A percentile compares a stretch with the other conserved stretches of the same genome.
phyloP scores from a whole-genome alignment of 1,140 invertebrate genomes.

The Euglossa dilemma region DNA sequence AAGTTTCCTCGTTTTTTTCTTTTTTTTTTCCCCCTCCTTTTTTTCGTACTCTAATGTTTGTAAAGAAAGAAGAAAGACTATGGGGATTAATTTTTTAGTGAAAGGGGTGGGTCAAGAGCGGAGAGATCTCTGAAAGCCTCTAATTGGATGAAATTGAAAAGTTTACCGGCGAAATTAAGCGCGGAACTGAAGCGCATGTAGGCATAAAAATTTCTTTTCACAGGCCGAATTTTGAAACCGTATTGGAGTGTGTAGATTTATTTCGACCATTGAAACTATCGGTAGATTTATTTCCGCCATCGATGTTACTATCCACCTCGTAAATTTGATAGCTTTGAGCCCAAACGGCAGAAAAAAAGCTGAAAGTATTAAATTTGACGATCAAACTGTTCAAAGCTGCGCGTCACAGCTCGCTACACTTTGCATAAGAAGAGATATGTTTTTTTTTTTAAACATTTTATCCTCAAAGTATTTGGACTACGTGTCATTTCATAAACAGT shows the following conservation, averaged over 20 bases:
- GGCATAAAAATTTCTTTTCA: background rate
- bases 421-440: background rate
- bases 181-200: background rate
- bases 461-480: background rate
- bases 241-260: background rate
- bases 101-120: background rate
- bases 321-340: conserved; percentile 11
- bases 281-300: conserved; percentile 14
- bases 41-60: no score
- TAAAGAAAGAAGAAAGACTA: no score
- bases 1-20: no score
- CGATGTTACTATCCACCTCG: background rate
- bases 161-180: background rate
- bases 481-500: background rate
- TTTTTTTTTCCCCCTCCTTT: no score
- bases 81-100: background rate
- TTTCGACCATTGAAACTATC: background rate
- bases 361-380: background rate
- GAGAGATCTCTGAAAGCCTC: background rate
- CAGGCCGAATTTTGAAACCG: background rate
- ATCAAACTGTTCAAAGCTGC: background rate
- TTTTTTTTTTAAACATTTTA: background rate
- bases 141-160: conserved; percentile 5
- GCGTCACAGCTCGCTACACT: background rate
- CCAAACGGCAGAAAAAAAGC: background rate